Percentiles rank a stretch among this genome's conserved stretches.
Evolutionary conservation across 2,888 invertebrate species (phyloP).

Genomic region (Tenodera sinensis): DNA sequence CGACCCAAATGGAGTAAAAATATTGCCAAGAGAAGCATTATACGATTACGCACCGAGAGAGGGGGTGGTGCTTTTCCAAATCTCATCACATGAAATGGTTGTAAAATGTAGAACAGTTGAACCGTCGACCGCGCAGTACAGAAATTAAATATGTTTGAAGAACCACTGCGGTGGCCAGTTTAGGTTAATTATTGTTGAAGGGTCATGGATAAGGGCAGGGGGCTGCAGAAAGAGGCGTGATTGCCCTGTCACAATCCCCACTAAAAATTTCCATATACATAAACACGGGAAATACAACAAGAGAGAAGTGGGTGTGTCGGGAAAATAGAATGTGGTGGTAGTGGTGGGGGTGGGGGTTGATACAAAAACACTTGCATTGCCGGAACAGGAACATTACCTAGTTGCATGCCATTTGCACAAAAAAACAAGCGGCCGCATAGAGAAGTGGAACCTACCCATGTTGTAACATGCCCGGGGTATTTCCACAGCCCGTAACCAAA

Average conservation of each 20-base stretch:
- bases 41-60: neutral
- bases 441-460: neutral
- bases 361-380: constrained; percentile 4
- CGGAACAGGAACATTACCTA: neutral
- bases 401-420: neutral
- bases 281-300: constrained; percentile 6
- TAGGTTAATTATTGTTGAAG: constrained; percentile 15
- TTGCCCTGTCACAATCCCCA: constrained; percentile 2
- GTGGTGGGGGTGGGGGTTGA: neutral
- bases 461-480: neutral
- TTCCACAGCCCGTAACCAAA: neutral
- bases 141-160: constrained; percentile 14
- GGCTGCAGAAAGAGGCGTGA: constrained; percentile 3
- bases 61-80: neutral
- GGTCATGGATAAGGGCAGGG: neutral
- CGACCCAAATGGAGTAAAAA: neutral
- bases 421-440: neutral
- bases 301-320: neutral
- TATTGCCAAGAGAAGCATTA: neutral
- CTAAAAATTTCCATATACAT: constrained; percentile 18
- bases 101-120: constrained; percentile 7
- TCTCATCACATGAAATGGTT: neutral
- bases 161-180: constrained; percentile 6
- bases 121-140: neutral
- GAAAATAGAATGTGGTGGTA: neutral